Evolutionary conservation across 2,888 invertebrate genomes (phyloP).

Genomic region (Tetragonisca angustula): DNA sequence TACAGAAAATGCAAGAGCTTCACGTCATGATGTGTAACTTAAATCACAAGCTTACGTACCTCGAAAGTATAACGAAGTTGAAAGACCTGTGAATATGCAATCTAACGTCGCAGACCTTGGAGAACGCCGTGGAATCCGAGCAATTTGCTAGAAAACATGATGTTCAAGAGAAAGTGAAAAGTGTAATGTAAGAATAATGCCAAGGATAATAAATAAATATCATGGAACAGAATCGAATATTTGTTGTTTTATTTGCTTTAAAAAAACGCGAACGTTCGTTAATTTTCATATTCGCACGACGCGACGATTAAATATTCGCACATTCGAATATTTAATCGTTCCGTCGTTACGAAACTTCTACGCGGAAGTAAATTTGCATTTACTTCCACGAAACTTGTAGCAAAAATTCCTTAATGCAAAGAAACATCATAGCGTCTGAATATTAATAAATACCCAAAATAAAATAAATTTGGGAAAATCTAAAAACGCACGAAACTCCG

Average conservation of each 20-base stretch:
- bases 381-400: neutral
- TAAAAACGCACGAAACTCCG: no score
- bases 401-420: neutral
- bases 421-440: no score
- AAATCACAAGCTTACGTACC: constrained; percentile 87
- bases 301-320: no score
- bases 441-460: no score
- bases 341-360: no score
- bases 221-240: neutral
- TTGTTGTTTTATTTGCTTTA: neutral
- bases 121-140: constrained; percentile 60
- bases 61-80: constrained; percentile 86
- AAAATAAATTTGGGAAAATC: no score
- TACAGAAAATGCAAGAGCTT: constrained; percentile 86
- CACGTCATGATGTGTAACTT: constrained; percentile 85
- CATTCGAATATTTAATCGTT: no score
- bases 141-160: constrained; percentile 25
- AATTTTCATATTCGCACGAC: neutral
- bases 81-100: constrained; percentile 86
- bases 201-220: constrained; percentile 21
- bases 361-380: no score
- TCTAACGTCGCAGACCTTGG: constrained; percentile 61
- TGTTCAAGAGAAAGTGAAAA: constrained; percentile 12
- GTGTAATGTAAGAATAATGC: constrained; percentile 1
- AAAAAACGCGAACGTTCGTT: neutral